Base-by-base conservation (phyloP, 2,797 vertebrate genomes). In the Hippopotamyrus pictus region DNA sequence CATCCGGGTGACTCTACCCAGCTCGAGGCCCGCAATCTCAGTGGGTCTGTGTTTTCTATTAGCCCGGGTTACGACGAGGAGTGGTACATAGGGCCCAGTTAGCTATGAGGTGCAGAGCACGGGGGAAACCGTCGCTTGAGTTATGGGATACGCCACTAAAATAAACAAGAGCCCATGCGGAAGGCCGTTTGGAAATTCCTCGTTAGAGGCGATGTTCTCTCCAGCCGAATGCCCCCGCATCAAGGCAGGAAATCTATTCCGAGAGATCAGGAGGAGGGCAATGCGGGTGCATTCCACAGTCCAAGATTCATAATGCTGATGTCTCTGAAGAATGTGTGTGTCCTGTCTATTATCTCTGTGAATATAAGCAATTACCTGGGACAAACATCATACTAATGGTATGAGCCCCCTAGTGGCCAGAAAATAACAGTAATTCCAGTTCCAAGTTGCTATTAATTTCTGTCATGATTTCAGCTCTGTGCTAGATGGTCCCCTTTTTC, bases 381-480 rank as follows among this genome's bases (percentile, higher is more conserved):
- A 54, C 48, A 87, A 89, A 89, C 88, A 88, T 54, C 54, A 86
- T n/a, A 3, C 14, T 85, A 88, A 91, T 89, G 29, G 53, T 14
- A 46, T 57, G 73, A 87, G 92, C 92, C 93, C 92, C 90, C 92
- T 93, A 82, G 92, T 93, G 93, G 90, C 88, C 82, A 50, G 7
- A 44, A 76, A 51, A 84, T 59, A 87, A 88, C 88, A 25, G 44
- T 53, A 57, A 53, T 51, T 51, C n/a, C 83, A 53, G 50, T 33
- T 25, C 37, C 50, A 86, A 51, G 5, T 29, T 84, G 19, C 86
- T 76, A 29, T 65, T 92, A 90, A 90, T 89, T 83, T 89, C 85
- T 92, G 88, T 48, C 44, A 92, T 89, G 93, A 94, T 93, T 73
- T 65, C 90, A 90, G 92, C 91, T 88, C 25, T 87, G 25, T 87